phyloP scores from a whole-genome alignment of 2,888 invertebrate genomes.

The Zhengitettix transpicula region DNA sequence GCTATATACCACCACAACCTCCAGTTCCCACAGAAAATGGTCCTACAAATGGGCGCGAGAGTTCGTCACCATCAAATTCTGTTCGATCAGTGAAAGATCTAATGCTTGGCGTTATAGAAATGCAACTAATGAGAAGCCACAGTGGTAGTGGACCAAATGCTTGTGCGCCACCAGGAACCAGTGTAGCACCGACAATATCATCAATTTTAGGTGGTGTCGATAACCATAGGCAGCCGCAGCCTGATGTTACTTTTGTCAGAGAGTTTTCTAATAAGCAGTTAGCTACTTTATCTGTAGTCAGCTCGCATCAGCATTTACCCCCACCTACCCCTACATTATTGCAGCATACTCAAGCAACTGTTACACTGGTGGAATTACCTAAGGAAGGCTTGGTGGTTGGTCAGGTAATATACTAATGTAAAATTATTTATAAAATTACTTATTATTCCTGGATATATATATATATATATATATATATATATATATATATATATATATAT shows the following conservation, averaged over 20 bases:
- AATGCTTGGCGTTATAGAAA: constrained; percentile 68
- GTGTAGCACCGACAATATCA: constrained; percentile 37
- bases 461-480: too few species aligned
- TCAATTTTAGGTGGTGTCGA: constrained; percentile 38
- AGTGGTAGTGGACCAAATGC: constrained; percentile 21
- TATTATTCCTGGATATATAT: too few species aligned
- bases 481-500: too few species aligned
- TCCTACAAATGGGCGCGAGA: constrained; percentile 9
- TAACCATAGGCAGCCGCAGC: neutral
- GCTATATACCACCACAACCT: constrained; percentile 14
- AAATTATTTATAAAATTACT: neutral
- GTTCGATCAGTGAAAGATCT: constrained; percentile 61
- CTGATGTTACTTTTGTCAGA: constrained; percentile 25
- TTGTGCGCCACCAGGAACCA: constrained; percentile 22
- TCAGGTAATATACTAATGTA: constrained; percentile 33
- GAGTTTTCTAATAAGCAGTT: constrained; percentile 25
- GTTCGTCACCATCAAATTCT: constrained; percentile 30
- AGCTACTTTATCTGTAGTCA: constrained; percentile 53
- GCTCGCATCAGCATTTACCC: constrained; percentile 20
- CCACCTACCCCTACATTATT: constrained; percentile 19
- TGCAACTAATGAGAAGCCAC: constrained; percentile 48
- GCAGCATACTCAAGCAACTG: constrained; percentile 47
- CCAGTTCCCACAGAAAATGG: constrained; percentile 16
- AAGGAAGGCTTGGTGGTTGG: constrained; percentile 49
- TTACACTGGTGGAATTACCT: constrained; percentile 38